phyloP scores from a whole-genome alignment of 2,797 vertebrate genomes.

The Manis pentadactyla region DNA sequence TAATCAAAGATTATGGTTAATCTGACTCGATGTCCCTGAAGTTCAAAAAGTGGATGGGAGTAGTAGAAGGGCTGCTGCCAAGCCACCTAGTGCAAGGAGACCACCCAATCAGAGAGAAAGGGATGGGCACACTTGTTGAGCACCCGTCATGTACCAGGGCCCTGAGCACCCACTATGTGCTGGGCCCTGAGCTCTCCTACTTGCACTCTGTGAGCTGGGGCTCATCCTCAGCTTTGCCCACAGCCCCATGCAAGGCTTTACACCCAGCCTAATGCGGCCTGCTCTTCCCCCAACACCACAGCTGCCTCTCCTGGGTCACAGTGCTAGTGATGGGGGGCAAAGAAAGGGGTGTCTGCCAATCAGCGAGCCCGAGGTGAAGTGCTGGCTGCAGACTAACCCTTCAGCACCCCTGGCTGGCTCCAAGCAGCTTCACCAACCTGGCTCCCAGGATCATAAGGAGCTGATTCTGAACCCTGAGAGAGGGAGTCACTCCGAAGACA shows the following conservation, averaged over 20 bases:
- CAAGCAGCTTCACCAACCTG: not conserved
- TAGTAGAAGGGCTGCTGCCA: not conserved
- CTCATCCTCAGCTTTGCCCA: not conserved
- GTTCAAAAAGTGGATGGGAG: not conserved
- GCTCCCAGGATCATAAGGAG: not conserved
- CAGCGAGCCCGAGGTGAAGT: not conserved
- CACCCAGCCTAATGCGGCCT: not conserved
- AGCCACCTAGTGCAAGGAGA: not conserved
- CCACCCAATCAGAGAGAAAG: not conserved
- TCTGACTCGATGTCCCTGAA: not conserved
- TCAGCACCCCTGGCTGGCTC: not conserved
- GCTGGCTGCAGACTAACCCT: not conserved
- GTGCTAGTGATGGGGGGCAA: not conserved
- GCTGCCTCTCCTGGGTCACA: not conserved
- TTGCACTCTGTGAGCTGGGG: too few species aligned
- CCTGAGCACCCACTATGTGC: not conserved
- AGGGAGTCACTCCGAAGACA: not conserved
- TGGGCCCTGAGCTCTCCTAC: not conserved
- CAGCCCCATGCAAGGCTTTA: not conserved
- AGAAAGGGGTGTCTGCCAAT: not conserved
- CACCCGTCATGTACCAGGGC: too few species aligned
- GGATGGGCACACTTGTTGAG: not conserved
- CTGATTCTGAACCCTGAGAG: accelerated
- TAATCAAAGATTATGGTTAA: not conserved
- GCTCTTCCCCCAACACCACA: not conserved